Evolutionary conservation across 2,888 invertebrate genomes (phyloP).

Genomic region (Phaedon cochleariae): DNA sequence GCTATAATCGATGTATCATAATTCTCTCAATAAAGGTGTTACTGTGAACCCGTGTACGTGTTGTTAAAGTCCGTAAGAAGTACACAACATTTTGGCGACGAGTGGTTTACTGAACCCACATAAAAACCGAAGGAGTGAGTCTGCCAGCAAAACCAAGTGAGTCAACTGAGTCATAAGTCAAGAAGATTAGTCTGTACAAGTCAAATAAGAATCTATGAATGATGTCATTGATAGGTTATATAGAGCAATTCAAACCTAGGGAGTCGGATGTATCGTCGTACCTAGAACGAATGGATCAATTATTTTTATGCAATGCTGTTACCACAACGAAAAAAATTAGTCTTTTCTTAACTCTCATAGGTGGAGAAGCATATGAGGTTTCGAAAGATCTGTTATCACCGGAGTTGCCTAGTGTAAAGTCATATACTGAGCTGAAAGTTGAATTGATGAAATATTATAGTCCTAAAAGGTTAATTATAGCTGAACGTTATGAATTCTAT

Average conservation of each 20-base stretch:
- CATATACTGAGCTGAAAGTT: slow-evolving; percentile 8
- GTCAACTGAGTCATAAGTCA: not conserved
- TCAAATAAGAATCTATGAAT: not conserved
- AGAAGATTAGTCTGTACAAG: not conserved
- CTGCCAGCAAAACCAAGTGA: no score
- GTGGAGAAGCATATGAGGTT: slow-evolving; percentile 8
- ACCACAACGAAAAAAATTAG: no score
- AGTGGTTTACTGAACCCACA: no score
- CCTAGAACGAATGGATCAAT: slow-evolving; percentile 42
- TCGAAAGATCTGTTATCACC: slow-evolving; percentile 15
- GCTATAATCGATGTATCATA: no score
- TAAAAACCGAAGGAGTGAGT: no score
- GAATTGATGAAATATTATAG: slow-evolving; percentile 1
- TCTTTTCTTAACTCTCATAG: slow-evolving; percentile 6
- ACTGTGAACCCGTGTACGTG: no score
- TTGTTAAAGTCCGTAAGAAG: no score
- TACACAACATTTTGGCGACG: no score
- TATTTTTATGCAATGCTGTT: slow-evolving; percentile 35
- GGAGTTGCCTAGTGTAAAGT: slow-evolving; percentile 10
- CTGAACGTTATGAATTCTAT: slow-evolving; percentile 7
- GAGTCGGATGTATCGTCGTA: slow-evolving; percentile 27
- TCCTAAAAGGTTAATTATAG: slow-evolving; percentile 5
- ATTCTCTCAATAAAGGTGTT: no score
- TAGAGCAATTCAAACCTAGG: slow-evolving; percentile 34
- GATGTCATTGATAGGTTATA: slow-evolving; percentile 27